A percentile compares a stretch with the other conserved stretches of the same genome.
These are phyloP conservation scores for Fringilla coelebs DNA, from an alignment of 2,797 vertebrate genomes.

Conservation along the genomic window DNA sequence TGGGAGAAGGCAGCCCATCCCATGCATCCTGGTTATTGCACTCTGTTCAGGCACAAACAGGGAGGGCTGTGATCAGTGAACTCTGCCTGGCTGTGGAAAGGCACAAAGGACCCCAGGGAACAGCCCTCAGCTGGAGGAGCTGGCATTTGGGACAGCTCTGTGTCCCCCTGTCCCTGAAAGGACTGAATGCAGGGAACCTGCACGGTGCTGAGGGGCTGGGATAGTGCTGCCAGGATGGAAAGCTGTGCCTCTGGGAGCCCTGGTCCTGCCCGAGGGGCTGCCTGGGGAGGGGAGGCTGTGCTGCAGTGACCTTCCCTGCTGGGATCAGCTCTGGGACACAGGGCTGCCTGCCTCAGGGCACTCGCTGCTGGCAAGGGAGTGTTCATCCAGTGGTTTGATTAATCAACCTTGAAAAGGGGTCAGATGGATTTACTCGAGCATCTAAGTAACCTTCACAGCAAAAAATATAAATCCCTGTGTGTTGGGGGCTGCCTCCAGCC, in stretches of 20 bases:
- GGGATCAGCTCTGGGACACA: neutral
- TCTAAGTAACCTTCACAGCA: conserved; percentile 8
- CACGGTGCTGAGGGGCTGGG: neutral
- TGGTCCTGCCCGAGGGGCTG: neutral
- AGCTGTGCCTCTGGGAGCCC: neutral
- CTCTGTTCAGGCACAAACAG: neutral
- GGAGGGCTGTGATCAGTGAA: neutral
- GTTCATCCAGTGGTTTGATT: neutral
- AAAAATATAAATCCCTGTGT: neutral
- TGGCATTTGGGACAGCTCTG: neutral
- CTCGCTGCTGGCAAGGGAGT: neutral
- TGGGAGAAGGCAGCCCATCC: neutral
- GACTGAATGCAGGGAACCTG: neutral
- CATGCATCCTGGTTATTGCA: rapidly evolving
- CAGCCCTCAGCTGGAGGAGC: neutral
- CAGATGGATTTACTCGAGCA: conserved; percentile 15
- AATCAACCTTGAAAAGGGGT: conserved; percentile 43
- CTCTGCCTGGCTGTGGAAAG: neutral
- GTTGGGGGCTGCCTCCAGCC: neutral
- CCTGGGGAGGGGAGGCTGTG: neutral
- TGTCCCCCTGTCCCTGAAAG: neutral
- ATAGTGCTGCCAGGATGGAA: neutral
- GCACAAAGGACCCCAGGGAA: neutral
- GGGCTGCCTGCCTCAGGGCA: rapidly evolving
- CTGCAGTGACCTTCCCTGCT: conserved; percentile 1